Evolutionary conservation across 2,888 invertebrate genomes (phyloP).

Genomic region (Blera fallax): DNA sequence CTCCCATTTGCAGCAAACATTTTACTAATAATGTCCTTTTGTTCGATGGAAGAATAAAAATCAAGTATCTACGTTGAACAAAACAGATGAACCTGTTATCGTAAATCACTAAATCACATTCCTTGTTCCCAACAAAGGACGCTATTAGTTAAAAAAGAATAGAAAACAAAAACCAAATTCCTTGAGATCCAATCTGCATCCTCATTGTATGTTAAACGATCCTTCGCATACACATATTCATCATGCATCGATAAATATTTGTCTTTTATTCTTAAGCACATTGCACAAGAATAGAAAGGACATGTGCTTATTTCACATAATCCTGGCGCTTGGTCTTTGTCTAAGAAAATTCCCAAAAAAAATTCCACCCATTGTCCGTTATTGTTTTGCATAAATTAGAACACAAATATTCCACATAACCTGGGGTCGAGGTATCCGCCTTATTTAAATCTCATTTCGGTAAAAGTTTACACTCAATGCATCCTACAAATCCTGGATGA

Average conservation of each 20-base stretch:
- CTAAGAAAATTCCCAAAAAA: background rate
- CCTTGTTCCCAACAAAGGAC: background rate
- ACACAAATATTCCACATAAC: constrained; percentile 59
- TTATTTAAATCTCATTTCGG: constrained; percentile 66
- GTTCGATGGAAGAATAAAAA: constrained; percentile 32
- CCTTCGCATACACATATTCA: constrained; percentile 21
- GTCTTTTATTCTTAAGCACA: constrained; percentile 11
- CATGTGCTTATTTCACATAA: constrained; percentile 57
- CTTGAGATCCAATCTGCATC: constrained; percentile 45
- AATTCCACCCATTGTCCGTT: constrained; percentile 22
- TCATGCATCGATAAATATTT: constrained; percentile 17
- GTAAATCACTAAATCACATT: constrained; percentile 29
- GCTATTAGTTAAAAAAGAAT: constrained; percentile 3
- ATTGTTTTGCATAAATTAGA: constrained; percentile 55
- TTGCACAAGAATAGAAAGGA: constrained; percentile 59
- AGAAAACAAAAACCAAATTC: constrained; percentile 20
- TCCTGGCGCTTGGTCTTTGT: constrained; percentile 66
- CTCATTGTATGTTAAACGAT: constrained; percentile 44
- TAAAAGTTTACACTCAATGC: constrained; percentile 57
- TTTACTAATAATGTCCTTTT: constrained; percentile 33
- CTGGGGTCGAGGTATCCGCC: background rate
- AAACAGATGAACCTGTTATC: constrained; percentile 57
- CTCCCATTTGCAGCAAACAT: constrained; percentile 42
- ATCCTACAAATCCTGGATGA: constrained; percentile 41
- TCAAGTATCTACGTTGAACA: constrained; percentile 12